Percentiles rank a stretch among this genome's conserved stretches.
Conservation (phyloP, 2,113 vertebrate species). For the Seriola rivoliana region DNA sequence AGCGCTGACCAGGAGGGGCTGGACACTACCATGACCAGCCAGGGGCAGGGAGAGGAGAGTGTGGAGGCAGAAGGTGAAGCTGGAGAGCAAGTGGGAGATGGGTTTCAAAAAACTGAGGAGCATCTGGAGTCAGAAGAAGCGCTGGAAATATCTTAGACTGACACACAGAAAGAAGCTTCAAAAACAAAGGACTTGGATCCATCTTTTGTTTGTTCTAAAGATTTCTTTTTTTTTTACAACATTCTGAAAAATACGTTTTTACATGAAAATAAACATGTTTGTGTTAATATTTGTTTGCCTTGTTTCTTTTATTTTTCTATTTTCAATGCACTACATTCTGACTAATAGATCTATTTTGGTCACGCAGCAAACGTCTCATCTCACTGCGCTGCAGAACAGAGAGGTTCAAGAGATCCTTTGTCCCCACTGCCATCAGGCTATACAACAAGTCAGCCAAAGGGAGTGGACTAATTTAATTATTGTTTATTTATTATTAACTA, state of each 20-base stretch:
- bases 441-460: no score
- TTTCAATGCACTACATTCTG: not conserved
- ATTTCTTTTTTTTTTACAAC: not conserved
- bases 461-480: no score
- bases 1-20: conserved; percentile 81
- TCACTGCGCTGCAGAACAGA: no score
- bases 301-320: not conserved
- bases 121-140: conserved; percentile 73
- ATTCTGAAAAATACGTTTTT: not conserved
- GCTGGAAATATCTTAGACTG: conserved; percentile 59
- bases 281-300: not conserved
- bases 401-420: no score
- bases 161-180: not conserved
- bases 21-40: conserved; percentile 76
- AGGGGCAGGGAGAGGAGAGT: conserved; percentile 59
- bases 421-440: no score
- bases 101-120: conserved; percentile 47
- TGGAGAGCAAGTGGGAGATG: conserved; percentile 18
- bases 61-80: conserved; percentile 38
- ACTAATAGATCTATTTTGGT: not conserved
- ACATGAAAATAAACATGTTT: conserved; percentile 48
- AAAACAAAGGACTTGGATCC: not conserved
- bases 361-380: no score
- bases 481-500: no score
- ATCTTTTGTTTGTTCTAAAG: not conserved